Percentiles rank a stretch among this genome's conserved stretches.
Conservation (phyloP, 2,113 vertebrate species). For the Apteryx mantelli region DNA sequence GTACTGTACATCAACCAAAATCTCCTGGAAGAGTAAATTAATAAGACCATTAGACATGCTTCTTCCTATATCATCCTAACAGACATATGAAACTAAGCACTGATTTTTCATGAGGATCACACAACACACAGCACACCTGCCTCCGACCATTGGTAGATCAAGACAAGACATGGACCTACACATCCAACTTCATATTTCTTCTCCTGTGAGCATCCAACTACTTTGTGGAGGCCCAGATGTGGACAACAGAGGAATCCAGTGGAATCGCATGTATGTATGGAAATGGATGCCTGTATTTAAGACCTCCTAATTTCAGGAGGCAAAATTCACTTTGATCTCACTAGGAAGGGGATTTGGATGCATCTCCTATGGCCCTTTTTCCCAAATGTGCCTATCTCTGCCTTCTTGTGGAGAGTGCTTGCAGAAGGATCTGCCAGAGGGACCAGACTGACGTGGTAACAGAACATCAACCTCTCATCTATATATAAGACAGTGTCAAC, state of each 20-base stretch:
- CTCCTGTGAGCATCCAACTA: not conserved
- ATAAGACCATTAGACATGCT: not conserved
- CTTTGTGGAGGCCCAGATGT: not conserved
- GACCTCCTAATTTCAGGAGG: not conserved
- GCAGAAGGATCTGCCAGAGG: not conserved
- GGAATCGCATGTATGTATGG: not conserved
- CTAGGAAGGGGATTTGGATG: not conserved
- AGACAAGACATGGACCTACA: not conserved
- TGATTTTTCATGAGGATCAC: not conserved
- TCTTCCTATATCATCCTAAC: not conserved
- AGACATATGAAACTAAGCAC: not conserved
- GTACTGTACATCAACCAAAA: not conserved
- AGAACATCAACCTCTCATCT: not conserved
- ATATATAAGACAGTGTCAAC: not conserved
- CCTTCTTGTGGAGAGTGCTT: not conserved
- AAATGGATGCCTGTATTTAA: not conserved
- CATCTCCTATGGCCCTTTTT: not conserved
- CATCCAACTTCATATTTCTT: not conserved
- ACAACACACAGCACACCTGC: not conserved
- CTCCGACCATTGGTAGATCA: not conserved
- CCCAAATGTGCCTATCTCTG: not conserved
- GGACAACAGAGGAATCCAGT: not conserved
- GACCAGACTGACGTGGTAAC: not conserved
- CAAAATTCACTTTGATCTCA: not conserved
- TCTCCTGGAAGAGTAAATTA: not conserved